Base-by-base conservation (phyloP, 2,888 invertebrate species). In the Xylota segnis region DNA sequence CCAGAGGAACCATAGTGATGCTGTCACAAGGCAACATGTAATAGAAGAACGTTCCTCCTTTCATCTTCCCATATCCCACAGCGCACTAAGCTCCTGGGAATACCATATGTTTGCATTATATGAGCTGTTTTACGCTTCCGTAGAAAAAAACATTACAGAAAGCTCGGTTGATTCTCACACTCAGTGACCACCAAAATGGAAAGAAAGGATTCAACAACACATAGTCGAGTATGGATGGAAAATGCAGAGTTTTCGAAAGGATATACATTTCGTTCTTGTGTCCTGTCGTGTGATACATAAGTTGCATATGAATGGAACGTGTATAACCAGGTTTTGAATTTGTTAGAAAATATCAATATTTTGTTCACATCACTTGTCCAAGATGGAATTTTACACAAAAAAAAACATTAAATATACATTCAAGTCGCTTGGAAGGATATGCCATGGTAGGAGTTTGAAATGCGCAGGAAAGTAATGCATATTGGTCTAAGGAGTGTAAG, bases 121-220 rank as follows among this genome's bases (percentile, higher is more conserved):
- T 43, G 43, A 43, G 43, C 52, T 52, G 10, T 27, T 29, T 52
- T 52, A n/a, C 52, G 52, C n/a, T 52, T 61, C 10, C 40, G 27
- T 27, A 14, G 14, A 43, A n/a, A 40, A 23, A n/a, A 40, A 27
- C 14, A 43, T 61, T 27, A 23, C 6, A 27, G n/a, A 27, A 27
- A 29, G n/a, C 59, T 59, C 10, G 14, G 40, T 29, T 40, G 27
- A 2, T 43, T 43, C 27, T 27, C 29, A 29, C 10, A 16, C 29
- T 63, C 5, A 32, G 16, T 63, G 45, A 12, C 32, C 43, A 18
- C 23, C 12, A 29, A 52, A 40, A 18, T 5, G n/a, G 5, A 10
- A 47, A 43, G 4, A 16, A 63, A 10, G 14, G 12, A 43, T 61
- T 43, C 43, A 2, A 14, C 43, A 61, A 27, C 14, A 61, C 43